Evolutionary conservation across 2,113 vertebrate genomes (phyloP), one percentile per base, ranked within the genome.

Genomic region (Smithornis capensis): DNA sequence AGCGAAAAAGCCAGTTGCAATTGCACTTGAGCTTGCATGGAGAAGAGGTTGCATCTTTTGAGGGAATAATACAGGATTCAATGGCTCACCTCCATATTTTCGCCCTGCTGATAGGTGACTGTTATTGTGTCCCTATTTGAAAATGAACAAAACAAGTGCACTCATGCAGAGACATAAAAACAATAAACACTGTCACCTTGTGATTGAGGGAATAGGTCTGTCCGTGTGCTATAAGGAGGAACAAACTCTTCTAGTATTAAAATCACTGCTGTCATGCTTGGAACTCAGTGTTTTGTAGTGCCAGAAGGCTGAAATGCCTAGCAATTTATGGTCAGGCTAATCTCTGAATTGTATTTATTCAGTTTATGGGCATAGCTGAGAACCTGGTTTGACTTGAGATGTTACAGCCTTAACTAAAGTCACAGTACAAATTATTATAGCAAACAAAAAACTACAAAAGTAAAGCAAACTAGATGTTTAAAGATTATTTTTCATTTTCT

Each of bases 271-370:
- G 89, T n/a, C n/a, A 31, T 27, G 57, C 81, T 82, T 18, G 1
- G 80, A 94, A 89, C 83, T 71, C 81, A 29, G 21, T 62, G 33
- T 64, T 71, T 77, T 84, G 49, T 84, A 87, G 47, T 73, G 60
- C 31, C 37, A 80, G 86, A 82, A 89, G 45, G 74, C 84, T 94
- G 67, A 73, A 92, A 92, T n/a, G 17, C 56, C 64, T 49, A 15
- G 55, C 44, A 83, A 64, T 79, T 89, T 91, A 78, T 67, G 59
- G 59, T 33, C 56, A 69, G 62, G 40, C 31, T 88, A 56, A 82
- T 87, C 81, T 92, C 68, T 42, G 53, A 85, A 38, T 76, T 83
- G 60, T 88, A 15, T 91, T 96, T 94, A 78, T 95, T 89, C 60
- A 45, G 35, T 84, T 84, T 82, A 82, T 81, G 27, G 56, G 33